phyloP scores from a whole-genome alignment of 2,888 invertebrate genomes.

The Synanthedon formicaeformis region DNA sequence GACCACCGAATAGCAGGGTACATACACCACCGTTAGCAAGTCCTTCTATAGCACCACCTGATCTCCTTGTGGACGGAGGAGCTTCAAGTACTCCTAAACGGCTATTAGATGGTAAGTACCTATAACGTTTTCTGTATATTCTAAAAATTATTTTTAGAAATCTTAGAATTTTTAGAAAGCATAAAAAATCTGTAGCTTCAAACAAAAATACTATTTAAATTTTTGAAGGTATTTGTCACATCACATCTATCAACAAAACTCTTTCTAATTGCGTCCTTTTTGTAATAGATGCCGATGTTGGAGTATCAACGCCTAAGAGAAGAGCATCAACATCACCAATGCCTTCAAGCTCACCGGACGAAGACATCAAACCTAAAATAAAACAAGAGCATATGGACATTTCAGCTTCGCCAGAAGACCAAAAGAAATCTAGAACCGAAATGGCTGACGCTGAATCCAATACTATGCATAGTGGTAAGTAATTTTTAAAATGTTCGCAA shows the following conservation, averaged over 20 bases:
- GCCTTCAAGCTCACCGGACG: slow-evolving; percentile 64
- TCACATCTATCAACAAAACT: not conserved
- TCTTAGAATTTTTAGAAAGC: no score
- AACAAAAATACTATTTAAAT: no score
- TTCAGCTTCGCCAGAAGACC: slow-evolving; percentile 73
- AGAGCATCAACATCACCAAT: slow-evolving; percentile 69
- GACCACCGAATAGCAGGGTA: slow-evolving; percentile 70
- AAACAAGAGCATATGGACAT: slow-evolving; percentile 78
- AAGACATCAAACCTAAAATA: slow-evolving; percentile 68
- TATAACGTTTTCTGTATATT: not conserved
- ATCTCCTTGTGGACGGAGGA: slow-evolving; percentile 81
- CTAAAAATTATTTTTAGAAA: no score
- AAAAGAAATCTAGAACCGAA: slow-evolving; percentile 83
- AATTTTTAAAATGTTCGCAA: not conserved
- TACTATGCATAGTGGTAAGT: slow-evolving; percentile 90
- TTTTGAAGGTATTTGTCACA: no score
- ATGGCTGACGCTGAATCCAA: slow-evolving; percentile 91
- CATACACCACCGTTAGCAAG: slow-evolving; percentile 82
- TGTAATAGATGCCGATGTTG: slow-evolving; percentile 55
- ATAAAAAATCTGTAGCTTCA: no score
- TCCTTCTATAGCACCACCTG: slow-evolving; percentile 73
- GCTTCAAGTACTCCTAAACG: slow-evolving; percentile 84
- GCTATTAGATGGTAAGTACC: slow-evolving; percentile 70
- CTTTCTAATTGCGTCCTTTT: not conserved
- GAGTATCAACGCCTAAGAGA: slow-evolving; percentile 73